phyloP scores from a whole-genome alignment of 2,113 vertebrate species.

The Tonatia bakeri region DNA sequence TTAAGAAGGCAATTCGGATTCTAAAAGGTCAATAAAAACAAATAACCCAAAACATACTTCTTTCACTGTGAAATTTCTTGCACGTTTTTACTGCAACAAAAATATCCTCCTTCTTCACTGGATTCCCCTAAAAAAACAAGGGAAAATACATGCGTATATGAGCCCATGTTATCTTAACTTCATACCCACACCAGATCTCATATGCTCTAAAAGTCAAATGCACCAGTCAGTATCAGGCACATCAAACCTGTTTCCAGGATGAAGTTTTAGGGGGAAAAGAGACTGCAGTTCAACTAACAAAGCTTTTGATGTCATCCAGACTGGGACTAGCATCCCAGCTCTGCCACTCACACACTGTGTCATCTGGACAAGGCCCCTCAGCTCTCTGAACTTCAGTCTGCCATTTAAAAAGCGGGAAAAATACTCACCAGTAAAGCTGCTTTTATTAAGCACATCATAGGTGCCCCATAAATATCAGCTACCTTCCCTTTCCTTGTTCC shows the following conservation, averaged over 20 bases:
- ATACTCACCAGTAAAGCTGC: no score
- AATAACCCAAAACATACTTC: slow-evolving; percentile 87
- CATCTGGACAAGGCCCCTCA: neutral
- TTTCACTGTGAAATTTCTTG: slow-evolving; percentile 92
- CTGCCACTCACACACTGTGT: no score
- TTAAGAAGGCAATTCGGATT: neutral
- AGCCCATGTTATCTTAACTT: neutral
- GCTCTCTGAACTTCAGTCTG: neutral
- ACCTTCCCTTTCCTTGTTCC: neutral
- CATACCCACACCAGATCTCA: neutral
- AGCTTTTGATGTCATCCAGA: neutral
- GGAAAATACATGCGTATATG: neutral
- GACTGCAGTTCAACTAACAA: neutral
- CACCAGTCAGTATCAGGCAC: neutral
- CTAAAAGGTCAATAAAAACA: slow-evolving; percentile 13
- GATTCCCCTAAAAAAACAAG: slow-evolving; percentile 84
- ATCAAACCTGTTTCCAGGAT: neutral
- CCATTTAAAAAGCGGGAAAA: neutral
- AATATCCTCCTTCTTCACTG: slow-evolving; percentile 88
- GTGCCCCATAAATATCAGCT: neutral
- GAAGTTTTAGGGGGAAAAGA: neutral
- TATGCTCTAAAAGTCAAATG: neutral
- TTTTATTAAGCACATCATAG: neutral
- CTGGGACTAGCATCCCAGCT: neutral
- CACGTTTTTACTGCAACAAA: slow-evolving; percentile 98